Conservation (phyloP, 2,888 invertebrate species). For the Cataglyphis rosenhaueri region DNA sequence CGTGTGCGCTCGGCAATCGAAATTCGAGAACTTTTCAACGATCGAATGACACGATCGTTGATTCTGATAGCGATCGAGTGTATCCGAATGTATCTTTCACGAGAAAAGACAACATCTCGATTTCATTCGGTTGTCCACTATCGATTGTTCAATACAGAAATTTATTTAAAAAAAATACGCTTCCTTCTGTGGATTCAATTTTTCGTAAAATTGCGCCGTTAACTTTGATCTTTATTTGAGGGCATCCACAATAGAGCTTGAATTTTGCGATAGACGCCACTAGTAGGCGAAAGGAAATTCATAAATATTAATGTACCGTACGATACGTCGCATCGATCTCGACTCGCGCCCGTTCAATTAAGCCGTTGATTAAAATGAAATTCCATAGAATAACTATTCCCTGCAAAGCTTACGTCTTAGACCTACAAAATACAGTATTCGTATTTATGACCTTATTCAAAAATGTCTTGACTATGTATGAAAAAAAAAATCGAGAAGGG, state of each 20-base stretch:
- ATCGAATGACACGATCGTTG: conserved; percentile 29
- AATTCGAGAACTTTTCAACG: conserved; percentile 31
- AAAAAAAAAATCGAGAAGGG: not conserved
- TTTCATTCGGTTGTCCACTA: not conserved
- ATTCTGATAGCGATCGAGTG: conserved; percentile 2
- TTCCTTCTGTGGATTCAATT: not conserved
- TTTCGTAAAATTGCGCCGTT: not conserved
- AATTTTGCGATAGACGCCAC: conserved; percentile 20
- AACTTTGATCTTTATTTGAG: conserved; percentile 16
- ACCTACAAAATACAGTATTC: not conserved
- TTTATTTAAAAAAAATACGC: not conserved
- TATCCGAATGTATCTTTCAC: conserved; percentile 5
- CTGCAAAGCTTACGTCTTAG: conserved; percentile 4
- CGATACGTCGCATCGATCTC: conserved; percentile 55
- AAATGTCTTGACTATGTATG: not conserved
- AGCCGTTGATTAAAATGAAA: conserved; percentile 47
- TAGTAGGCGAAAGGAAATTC: conserved; percentile 39
- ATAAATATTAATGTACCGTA: conserved; percentile 52
- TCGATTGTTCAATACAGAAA: not conserved
- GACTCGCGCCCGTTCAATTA: conserved; percentile 39
- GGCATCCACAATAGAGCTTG: not conserved
- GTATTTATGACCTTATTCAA: not conserved
- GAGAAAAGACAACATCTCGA: not conserved
- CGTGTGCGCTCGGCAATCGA: conserved; percentile 9
- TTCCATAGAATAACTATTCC: conserved; percentile 1